phyloP scores from a whole-genome alignment of 2,888 invertebrate species.

The Neoaliturus tenellus region DNA sequence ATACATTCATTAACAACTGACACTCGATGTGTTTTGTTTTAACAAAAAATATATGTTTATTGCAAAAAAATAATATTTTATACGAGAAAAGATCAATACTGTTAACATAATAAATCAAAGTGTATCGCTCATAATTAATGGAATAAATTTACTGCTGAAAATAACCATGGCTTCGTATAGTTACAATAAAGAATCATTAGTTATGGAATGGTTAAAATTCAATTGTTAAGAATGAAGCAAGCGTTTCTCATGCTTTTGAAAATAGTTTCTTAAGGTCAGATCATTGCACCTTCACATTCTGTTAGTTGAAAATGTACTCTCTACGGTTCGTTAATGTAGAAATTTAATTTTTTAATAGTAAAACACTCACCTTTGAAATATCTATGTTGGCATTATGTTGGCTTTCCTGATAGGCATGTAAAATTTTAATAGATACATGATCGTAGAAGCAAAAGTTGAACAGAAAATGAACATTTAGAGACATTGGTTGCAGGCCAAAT shows the following conservation, averaged over 20 bases:
- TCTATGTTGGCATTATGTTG: background rate
- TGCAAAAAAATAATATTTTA: no score
- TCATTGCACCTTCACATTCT: background rate
- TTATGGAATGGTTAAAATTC: background rate
- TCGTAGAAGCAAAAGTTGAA: no score
- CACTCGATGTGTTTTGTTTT: no score
- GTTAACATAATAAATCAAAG: no score
- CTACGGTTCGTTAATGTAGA: background rate
- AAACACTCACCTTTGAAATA: background rate
- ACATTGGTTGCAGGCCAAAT: no score
- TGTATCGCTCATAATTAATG: no score
- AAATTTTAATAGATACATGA: no score
- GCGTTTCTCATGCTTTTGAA: background rate
- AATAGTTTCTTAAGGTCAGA: background rate
- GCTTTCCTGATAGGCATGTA: background rate
- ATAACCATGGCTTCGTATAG: background rate
- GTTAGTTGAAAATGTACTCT: conserved; percentile 22
- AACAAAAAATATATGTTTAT: no score
- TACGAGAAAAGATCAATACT: no score
- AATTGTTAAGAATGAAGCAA: conserved; percentile 5
- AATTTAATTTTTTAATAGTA: background rate
- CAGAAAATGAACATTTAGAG: no score
- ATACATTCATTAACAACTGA: no score
- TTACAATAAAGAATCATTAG: background rate
- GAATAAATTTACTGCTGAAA: no score